Conservation (phyloP, 2,113 vertebrate species). For the Nyctibius bracteatus region DNA sequence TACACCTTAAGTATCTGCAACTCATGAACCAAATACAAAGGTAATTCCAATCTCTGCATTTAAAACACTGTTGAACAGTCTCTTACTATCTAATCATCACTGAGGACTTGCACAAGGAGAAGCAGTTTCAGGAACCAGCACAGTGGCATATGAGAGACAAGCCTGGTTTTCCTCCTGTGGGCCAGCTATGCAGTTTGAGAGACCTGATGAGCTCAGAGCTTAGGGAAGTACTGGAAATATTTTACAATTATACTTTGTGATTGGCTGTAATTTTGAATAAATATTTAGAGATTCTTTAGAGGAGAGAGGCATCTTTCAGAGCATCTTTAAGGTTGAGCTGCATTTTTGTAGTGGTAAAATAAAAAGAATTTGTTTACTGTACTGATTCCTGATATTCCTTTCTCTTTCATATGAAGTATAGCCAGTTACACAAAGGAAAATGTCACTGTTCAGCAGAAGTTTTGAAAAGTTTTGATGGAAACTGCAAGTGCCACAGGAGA, state of each 20-base stretch:
- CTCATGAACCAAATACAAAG: not conserved
- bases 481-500: not conserved
- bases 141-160: not conserved
- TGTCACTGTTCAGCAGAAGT: not conserved
- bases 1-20: not conserved
- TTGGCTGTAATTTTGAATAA: not conserved
- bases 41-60: not conserved
- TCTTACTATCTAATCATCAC: not conserved
- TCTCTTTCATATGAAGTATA: not conserved
- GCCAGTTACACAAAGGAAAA: not conserved
- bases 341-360: not conserved
- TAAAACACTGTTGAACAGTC: not conserved
- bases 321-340: not conserved
- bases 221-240: not conserved
- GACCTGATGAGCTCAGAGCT: not conserved
- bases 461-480: not conserved
- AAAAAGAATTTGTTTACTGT: not conserved
- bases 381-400: not conserved
- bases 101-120: not conserved
- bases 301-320: not conserved
- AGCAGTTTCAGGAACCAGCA: not conserved
- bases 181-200: not conserved
- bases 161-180: not conserved
- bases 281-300: not conserved
- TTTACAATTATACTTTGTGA: not conserved